phyloP scores from a whole-genome alignment of 2,888 invertebrate genomes.

The Conomelus anceps region DNA sequence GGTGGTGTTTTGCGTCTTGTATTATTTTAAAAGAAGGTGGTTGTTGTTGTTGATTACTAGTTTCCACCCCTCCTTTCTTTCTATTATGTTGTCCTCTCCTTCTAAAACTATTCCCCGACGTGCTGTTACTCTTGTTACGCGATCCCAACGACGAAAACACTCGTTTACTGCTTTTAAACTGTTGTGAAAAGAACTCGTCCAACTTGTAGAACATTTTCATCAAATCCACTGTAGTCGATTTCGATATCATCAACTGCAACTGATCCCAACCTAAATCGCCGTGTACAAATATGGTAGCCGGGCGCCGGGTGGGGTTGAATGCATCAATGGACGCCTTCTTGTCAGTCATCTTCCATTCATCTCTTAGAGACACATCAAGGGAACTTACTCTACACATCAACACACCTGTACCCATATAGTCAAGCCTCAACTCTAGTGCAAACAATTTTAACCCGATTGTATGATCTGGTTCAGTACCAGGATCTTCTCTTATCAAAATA shows the following conservation, averaged over 20 bases:
- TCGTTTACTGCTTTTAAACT: slow-evolving; percentile 91
- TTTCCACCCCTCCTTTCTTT: slow-evolving; percentile 27
- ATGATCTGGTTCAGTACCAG: slow-evolving; percentile 83
- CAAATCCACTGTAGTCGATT: slow-evolving; percentile 93
- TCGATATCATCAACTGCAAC: slow-evolving; percentile 92
- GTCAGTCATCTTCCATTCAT: slow-evolving; percentile 71
- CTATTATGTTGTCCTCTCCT: slow-evolving; percentile 28
- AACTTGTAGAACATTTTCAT: slow-evolving; percentile 94
- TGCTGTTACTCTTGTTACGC: slow-evolving; percentile 18
- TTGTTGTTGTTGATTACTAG: background rate
- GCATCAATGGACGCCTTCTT: slow-evolving; percentile 44
- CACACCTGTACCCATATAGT: slow-evolving; percentile 98
- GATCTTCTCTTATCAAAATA: slow-evolving; percentile 82
- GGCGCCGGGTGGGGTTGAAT: slow-evolving; percentile 59
- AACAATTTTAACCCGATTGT: slow-evolving; percentile 72
- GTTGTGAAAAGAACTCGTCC: slow-evolving; percentile 96
- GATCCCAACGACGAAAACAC: slow-evolving; percentile 65
- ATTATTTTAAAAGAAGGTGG: slow-evolving; percentile 23
- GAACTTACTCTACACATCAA: slow-evolving; percentile 83
- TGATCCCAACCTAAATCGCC: slow-evolving; percentile 93
- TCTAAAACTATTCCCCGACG: slow-evolving; percentile 31
- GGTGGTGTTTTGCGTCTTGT: slow-evolving; percentile 62
- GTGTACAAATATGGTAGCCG: slow-evolving; percentile 85
- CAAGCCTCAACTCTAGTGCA: slow-evolving; percentile 82
- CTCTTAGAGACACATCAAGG: slow-evolving; percentile 70